Evolutionary conservation across 2,888 invertebrate genomes (phyloP).

Genomic region (Chrysolina haemoptera): DNA sequence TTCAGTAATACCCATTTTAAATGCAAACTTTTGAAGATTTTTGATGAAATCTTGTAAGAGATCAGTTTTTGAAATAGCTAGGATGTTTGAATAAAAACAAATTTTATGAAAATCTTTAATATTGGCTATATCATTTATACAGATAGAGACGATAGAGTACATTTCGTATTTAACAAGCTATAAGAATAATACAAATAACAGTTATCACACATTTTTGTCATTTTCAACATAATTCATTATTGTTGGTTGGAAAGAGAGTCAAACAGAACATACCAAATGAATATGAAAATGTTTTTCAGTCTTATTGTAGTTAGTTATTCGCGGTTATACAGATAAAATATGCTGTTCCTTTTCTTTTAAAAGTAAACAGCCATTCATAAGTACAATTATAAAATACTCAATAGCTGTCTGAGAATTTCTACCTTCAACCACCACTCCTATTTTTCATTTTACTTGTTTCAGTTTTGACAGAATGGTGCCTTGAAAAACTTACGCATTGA

Average conservation of each 20-base stretch:
- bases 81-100: neutral
- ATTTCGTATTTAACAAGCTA: conserved; percentile 6
- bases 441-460: too few relatives aligned
- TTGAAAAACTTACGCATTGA: too few relatives aligned
- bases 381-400: neutral
- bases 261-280: conserved; percentile 13
- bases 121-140: conserved; percentile 32
- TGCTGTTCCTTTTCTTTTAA: neutral
- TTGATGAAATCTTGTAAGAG: too few relatives aligned
- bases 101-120: conserved; percentile 26
- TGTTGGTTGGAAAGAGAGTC: neutral
- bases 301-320: conserved; percentile 3
- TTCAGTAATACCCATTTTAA: neutral
- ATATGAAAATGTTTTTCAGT: conserved; percentile 6
- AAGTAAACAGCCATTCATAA: neutral
- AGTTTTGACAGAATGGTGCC: too few relatives aligned
- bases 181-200: conserved; percentile 19
- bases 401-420: too few relatives aligned
- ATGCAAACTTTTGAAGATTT: too few relatives aligned
- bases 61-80: neutral
- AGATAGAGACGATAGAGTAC: too few relatives aligned
- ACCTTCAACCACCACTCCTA: too few relatives aligned
- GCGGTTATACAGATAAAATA: neutral
- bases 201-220: neutral
- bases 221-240: neutral